Evolutionary conservation across 1,140 invertebrate genomes (phyloP).

Genomic region (Meloidogyne floridensis): DNA sequence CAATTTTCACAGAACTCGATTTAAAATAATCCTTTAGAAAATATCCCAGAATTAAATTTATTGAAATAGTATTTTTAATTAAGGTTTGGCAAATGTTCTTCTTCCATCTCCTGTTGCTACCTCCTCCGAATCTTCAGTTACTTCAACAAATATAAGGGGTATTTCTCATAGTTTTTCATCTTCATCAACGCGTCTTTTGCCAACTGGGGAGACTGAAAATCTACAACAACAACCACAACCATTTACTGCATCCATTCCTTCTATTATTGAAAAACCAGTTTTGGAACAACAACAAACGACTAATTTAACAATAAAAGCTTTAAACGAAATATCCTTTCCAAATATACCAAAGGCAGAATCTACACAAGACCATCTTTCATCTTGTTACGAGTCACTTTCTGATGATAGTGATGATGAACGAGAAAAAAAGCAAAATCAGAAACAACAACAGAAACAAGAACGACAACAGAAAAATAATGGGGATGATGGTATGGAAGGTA

Average conservation of each 20-base stretch:
- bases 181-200: background rate
- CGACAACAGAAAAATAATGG: background rate
- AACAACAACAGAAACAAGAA: background rate
- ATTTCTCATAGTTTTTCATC: constrained; percentile 15
- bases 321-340: background rate
- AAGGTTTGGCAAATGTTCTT: constrained; percentile 27
- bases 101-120: constrained; percentile 15
- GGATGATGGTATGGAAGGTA: background rate
- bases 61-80: background rate
- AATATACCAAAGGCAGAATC: constrained; percentile 7
- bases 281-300: background rate
- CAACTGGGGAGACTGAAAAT: background rate
- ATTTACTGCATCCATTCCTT: background rate
- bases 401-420: constrained; percentile 31
- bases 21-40: no score
- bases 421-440: constrained; percentile 6
- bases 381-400: constrained; percentile 44
- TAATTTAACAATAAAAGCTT: background rate
- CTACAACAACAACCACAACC: background rate
- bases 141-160: background rate
- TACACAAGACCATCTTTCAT: constrained; percentile 28
- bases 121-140: background rate
- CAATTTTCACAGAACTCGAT: no score
- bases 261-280: background rate
- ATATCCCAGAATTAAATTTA: background rate